A percentile compares a stretch with the other conserved stretches of the same genome.
phyloP scores from a whole-genome alignment of 2,888 invertebrate species.

The Portevinia maculata region DNA sequence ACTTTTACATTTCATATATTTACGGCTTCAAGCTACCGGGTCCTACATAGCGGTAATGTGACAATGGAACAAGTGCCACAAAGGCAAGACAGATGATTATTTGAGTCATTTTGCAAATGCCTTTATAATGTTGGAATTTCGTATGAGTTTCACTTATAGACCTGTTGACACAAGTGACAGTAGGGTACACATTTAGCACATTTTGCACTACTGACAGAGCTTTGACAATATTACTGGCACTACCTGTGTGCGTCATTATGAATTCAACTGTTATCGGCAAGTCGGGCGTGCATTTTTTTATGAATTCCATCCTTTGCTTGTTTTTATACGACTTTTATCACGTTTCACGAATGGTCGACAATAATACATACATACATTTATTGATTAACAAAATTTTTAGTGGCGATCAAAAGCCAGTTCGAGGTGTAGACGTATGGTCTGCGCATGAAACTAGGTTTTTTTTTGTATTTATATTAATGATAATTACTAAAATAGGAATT shows the following conservation, averaged over 20 bases:
- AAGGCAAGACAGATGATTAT: neutral
- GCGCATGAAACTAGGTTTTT: too few species aligned
- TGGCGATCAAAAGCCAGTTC: too few species aligned
- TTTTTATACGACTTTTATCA: too few species aligned
- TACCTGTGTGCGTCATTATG: constrained; percentile 17
- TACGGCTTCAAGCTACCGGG: constrained; percentile 7
- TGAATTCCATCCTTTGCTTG: too few species aligned
- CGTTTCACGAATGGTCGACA: too few species aligned
- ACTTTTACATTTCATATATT: neutral
- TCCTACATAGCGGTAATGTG: neutral
- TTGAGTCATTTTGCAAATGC: neutral
- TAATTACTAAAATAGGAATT: too few species aligned
- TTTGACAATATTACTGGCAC: neutral
- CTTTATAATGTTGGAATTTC: constrained; percentile 2
- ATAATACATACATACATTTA: too few species aligned
- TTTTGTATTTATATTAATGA: too few species aligned
- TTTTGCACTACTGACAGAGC: neutral
- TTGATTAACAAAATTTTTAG: too few species aligned
- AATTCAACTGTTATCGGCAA: constrained; percentile 33
- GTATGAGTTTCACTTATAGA: neutral
- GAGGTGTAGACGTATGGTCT: too few species aligned
- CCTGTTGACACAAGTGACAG: constrained; percentile 14
- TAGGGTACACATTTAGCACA: constrained; percentile 2
- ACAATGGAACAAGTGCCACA: neutral
- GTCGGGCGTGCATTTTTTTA: constrained; percentile 18